Evolutionary conservation across 35 echinoderm and acorn worm genomes (phyloP).

Genomic region (Amphiura filiformis): DNA sequence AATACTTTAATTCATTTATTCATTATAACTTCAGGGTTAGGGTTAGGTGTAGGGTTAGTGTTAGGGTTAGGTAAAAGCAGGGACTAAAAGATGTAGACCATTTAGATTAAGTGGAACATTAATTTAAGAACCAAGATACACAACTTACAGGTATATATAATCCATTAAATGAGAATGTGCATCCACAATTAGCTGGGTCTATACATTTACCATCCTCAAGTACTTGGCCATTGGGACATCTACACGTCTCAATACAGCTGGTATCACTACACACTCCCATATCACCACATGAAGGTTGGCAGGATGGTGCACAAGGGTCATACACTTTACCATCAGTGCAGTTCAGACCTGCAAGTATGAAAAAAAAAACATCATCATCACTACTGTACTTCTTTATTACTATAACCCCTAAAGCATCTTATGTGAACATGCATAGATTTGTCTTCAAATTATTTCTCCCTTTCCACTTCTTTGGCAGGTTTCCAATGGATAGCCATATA

Average conservation of each 20-base stretch:
- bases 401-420: background rate
- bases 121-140: too few relatives aligned
- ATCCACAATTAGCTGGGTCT: conserved; percentile 51
- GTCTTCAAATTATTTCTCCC: too few relatives aligned
- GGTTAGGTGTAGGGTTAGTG: too few relatives aligned
- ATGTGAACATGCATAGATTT: too few relatives aligned
- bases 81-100: too few relatives aligned
- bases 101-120: too few relatives aligned
- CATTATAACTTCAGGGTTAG: too few relatives aligned
- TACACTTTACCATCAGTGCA: conserved; percentile 61
- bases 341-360: conserved; percentile 18
- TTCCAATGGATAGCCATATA: too few relatives aligned
- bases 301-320: conserved; percentile 59
- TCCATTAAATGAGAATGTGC: conserved; percentile 39
- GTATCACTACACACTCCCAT: conserved; percentile 8
- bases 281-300: conserved; percentile 48
- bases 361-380: background rate
- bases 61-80: too few relatives aligned
- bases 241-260: conserved; percentile 64
- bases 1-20: too few relatives aligned
- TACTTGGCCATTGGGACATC: conserved; percentile 56
- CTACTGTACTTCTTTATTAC: too few relatives aligned
- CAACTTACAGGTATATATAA: conserved; percentile 47
- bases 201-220: conserved; percentile 67
- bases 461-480: too few relatives aligned